phyloP scores from a whole-genome alignment of 35 echinoderm and acorn worm genomes.

The Ophioderma brevispina region DNA sequence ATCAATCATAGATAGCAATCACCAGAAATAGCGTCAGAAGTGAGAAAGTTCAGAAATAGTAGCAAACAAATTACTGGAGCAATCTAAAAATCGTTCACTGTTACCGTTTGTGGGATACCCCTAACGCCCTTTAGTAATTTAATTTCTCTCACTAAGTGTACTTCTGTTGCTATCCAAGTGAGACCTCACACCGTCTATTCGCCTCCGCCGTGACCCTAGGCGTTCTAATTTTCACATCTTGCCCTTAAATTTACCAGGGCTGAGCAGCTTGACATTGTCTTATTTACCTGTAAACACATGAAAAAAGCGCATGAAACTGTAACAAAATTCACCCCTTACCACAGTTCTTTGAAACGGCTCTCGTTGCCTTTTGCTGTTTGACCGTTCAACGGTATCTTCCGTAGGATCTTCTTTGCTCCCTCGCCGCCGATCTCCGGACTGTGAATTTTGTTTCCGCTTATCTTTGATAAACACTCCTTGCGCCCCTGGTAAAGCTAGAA shows the following conservation, averaged over 20 bases:
- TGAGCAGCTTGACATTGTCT: not conserved
- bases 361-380: not conserved
- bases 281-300: not conserved
- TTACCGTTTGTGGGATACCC: not conserved
- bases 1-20: too few relatives aligned
- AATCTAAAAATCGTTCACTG: too few relatives aligned
- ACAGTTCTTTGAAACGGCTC: conserved; percentile 20
- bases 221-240: not conserved
- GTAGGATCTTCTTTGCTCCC: not conserved
- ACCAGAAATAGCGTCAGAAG: too few relatives aligned
- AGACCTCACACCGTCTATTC: not conserved
- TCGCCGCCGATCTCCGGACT: not conserved
- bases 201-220: not conserved
- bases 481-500: not conserved
- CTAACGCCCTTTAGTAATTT: not conserved
- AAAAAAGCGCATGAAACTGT: not conserved
- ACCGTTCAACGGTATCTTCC: not conserved
- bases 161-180: not conserved
- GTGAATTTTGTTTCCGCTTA: not conserved
- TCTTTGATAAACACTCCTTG: not conserved
- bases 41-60: too few relatives aligned
- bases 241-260: not conserved
- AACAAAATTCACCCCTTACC: not conserved
- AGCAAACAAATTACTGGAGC: too few relatives aligned
- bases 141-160: not conserved